A percentile compares a stretch with the other conserved stretches of the same genome.
Conservation (phyloP, 1,140 invertebrate species). For the Leucophenga varia region DNA sequence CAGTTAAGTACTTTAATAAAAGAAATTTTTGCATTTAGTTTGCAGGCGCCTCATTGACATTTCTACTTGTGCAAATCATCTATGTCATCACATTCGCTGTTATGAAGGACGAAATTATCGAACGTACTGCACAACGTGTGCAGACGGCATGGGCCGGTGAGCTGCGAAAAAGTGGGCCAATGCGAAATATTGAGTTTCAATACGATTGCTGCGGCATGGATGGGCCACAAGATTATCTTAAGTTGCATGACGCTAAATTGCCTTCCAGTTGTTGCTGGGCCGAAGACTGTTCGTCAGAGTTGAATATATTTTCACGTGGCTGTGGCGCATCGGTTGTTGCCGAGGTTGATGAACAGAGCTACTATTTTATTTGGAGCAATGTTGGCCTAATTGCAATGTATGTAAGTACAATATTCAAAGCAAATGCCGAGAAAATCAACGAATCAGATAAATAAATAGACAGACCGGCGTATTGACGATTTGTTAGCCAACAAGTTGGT, state of each 20-base stretch:
- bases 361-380: conserved; percentile 13
- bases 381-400: conserved; percentile 13
- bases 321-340: conserved; percentile 14
- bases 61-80: conserved; percentile 12
- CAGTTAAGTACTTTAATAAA: too few species aligned
- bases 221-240: conserved; percentile 41
- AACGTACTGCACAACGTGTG: conserved; percentile 9
- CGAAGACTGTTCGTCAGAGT: conserved; percentile 33
- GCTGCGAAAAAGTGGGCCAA: neutral
- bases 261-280: conserved; percentile 42
- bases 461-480: too few species aligned
- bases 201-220: conserved; percentile 44
- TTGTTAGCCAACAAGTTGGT: too few species aligned
- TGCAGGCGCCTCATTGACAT: conserved; percentile 1
- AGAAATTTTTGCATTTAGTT: conserved; percentile 8
- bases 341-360: conserved; percentile 12
- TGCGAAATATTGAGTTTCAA: conserved; percentile 13
- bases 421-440: too few species aligned
- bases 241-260: conserved; percentile 27
- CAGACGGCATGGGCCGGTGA: conserved; percentile 7
- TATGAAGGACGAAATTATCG: conserved; percentile 17
- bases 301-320: conserved; percentile 34
- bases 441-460: too few species aligned
- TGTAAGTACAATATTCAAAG: conserved; percentile 4
- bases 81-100: conserved; percentile 37